These are phyloP conservation scores for Margarornis squamiger DNA, from an alignment of 2,797 vertebrate species.

Conservation along the genomic window DNA sequence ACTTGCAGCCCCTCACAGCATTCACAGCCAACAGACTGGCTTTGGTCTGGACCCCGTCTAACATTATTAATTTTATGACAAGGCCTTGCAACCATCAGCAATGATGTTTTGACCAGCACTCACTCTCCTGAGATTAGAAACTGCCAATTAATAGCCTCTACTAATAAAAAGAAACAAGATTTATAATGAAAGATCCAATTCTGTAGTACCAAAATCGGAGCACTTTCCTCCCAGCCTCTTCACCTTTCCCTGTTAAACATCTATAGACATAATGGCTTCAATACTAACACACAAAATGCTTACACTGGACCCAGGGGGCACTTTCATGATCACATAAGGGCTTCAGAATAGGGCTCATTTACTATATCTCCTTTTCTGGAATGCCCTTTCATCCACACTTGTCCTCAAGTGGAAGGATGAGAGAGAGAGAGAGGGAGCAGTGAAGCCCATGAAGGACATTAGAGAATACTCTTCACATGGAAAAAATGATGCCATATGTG, in stretches of 20 bases:
- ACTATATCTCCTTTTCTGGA: slow-evolving; percentile 23
- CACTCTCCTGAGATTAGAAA: slow-evolving; percentile 6
- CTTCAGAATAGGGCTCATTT: slow-evolving; percentile 47
- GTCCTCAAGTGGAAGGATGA: slow-evolving; percentile 44
- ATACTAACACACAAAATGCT: slow-evolving; percentile 30
- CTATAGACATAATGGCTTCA: slow-evolving; percentile 19
- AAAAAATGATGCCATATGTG: slow-evolving; percentile 40
- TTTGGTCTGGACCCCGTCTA: background rate
- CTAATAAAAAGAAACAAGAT: slow-evolving; percentile 29
- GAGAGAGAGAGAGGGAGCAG: background rate
- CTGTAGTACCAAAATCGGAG: background rate
- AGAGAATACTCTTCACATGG: slow-evolving; percentile 25
- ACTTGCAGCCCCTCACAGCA: background rate
- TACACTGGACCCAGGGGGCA: slow-evolving; percentile 50
- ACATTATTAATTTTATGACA: background rate
- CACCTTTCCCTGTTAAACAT: slow-evolving; percentile 4
- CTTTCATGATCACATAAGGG: slow-evolving; percentile 52
- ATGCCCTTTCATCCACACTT: slow-evolving; percentile 48
- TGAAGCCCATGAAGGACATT: slow-evolving; percentile 36
- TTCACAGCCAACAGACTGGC: background rate
- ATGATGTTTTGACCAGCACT: background rate
- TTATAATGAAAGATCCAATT: slow-evolving; percentile 21
- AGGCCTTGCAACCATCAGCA: slow-evolving; percentile 1
- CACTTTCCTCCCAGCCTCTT: slow-evolving; percentile 34
- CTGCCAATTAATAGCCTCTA: slow-evolving; percentile 19